A percentile compares a stretch with the other conserved stretches of the same genome.
These are phyloP conservation scores for Syrrhaptes paradoxus DNA, from an alignment of 2,113 vertebrate species.

Conservation along the genomic window DNA sequence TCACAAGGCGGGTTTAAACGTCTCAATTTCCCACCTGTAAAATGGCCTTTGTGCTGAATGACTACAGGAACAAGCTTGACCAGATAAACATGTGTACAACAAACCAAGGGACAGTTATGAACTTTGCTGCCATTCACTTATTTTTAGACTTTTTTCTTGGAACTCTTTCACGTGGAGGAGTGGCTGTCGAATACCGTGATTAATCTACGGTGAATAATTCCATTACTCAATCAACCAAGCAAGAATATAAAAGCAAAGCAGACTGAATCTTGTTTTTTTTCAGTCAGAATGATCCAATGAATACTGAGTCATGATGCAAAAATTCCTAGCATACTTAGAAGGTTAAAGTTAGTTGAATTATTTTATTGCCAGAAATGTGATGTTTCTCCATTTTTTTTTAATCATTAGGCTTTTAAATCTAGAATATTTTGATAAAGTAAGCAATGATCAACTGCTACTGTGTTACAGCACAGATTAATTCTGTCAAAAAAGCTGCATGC, in stretches of 20 bases:
- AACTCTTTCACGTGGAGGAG: background rate
- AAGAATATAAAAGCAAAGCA: background rate
- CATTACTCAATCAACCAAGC: background rate
- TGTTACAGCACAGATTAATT: background rate
- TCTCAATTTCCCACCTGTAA: background rate
- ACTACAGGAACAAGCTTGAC: background rate
- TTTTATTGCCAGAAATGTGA: background rate
- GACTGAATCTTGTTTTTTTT: background rate
- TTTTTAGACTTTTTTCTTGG: background rate
- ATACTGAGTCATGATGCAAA: background rate
- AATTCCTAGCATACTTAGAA: background rate
- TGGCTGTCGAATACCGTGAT: background rate
- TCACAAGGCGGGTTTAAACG: background rate
- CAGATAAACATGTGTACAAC: background rate
- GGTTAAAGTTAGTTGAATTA: background rate
- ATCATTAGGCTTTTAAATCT: background rate
- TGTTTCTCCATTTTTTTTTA: background rate
- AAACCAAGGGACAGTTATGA: background rate
- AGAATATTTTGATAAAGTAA: background rate
- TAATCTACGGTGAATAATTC: background rate
- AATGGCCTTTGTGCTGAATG: background rate
- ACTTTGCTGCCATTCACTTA: background rate
- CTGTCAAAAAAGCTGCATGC: background rate
- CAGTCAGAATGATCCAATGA: background rate
- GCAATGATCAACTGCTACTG: background rate